phyloP scores from a whole-genome alignment of 2,113 vertebrate species.

The Sinocyclocheilus grahami region DNA sequence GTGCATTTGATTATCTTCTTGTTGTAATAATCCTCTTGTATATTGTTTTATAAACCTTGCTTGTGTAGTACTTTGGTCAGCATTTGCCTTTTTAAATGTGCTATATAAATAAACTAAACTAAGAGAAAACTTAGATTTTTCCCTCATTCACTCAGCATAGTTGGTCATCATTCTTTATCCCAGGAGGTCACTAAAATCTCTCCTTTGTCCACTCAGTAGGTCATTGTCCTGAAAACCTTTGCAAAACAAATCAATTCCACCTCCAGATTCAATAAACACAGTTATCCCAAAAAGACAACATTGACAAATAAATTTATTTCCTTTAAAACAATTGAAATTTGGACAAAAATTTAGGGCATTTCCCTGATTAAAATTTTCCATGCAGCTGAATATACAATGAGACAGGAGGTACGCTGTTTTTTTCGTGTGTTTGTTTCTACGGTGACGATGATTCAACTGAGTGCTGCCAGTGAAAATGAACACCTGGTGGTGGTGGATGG shows the following conservation, averaged over 20 bases:
- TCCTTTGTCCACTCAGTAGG: neutral
- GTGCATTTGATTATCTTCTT: too few species aligned
- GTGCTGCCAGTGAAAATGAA: neutral
- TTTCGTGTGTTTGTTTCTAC: slow-evolving; percentile 13
- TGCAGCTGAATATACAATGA: slow-evolving; percentile 24
- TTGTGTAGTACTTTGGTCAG: too few species aligned
- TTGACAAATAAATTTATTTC: neutral
- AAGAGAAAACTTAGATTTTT: too few species aligned
- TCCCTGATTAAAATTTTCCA: slow-evolving; percentile 19
- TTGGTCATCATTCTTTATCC: neutral
- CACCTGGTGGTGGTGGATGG: slow-evolving; percentile 29
- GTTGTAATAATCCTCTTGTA: too few species aligned
- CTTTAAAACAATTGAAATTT: neutral
- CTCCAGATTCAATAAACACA: neutral
- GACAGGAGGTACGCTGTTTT: neutral
- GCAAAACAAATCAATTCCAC: slow-evolving; percentile 2
- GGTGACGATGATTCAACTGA: slow-evolving; percentile 35
- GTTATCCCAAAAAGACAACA: neutral
- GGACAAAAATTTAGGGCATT: slow-evolving; percentile 1
- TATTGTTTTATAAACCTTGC: too few species aligned
- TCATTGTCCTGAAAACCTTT: neutral
- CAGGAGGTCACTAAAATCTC: neutral
- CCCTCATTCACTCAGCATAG: neutral
- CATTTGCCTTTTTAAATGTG: too few species aligned
- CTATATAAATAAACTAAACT: too few species aligned